These are phyloP conservation scores for Platysteira castanea DNA, from an alignment of 2,113 vertebrate genomes.

Conservation along the genomic window DNA sequence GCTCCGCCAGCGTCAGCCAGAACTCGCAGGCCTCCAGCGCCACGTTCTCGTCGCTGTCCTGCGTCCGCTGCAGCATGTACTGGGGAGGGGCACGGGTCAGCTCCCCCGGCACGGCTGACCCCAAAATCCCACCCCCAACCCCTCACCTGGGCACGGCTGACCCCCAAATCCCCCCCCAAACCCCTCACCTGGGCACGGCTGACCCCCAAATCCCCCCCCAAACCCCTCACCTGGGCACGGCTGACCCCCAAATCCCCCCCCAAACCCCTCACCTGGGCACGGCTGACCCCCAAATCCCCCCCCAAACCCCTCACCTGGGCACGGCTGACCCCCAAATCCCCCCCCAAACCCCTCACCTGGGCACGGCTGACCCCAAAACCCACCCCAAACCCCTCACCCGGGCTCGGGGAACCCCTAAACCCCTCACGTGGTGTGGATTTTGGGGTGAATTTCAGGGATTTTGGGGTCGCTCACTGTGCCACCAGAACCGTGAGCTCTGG, in stretches of 20 bases:
- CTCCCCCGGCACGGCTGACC: neutral
- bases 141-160: neutral
- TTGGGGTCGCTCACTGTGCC: too few relatives aligned
- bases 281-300: too few relatives aligned
- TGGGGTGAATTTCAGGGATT: neutral
- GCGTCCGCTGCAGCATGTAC: slow-evolving; percentile 96
- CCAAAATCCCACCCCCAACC: too few relatives aligned
- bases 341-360: too few relatives aligned
- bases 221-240: neutral
- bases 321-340: too few relatives aligned
- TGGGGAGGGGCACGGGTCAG: neutral
- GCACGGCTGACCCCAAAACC: too few relatives aligned
- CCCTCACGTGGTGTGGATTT: neutral
- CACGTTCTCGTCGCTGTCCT: slow-evolving; percentile 93
- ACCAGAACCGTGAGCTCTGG: too few relatives aligned
- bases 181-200: neutral
- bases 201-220: too few relatives aligned
- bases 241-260: too few relatives aligned
- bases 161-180: too few relatives aligned
- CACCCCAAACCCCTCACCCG: neutral
- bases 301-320: too few relatives aligned
- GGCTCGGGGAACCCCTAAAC: neutral
- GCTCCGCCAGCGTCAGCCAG: slow-evolving; percentile 94
- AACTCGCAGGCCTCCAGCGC: slow-evolving; percentile 95
- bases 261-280: too few relatives aligned